Conservation (phyloP, 2,113 vertebrate species). For the Cyprinus carpio region DNA sequence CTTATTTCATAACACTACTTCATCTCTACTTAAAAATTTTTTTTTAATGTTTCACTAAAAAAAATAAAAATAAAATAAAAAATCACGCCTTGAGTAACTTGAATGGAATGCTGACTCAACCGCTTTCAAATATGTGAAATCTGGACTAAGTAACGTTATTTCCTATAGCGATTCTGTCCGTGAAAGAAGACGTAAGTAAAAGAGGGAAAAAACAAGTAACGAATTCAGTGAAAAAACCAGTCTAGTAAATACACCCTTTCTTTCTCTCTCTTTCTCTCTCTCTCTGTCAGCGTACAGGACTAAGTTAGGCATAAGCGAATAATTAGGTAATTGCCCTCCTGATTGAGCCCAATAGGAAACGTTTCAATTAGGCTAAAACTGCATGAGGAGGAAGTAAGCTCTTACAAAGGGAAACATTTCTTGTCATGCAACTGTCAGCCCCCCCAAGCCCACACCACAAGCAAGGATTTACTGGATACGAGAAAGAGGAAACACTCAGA, state of each 20-base stretch:
- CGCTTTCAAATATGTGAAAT: not conserved
- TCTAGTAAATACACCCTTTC: not conserved
- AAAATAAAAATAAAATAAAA: too few species aligned
- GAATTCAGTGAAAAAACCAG: not conserved
- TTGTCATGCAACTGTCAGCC: slow-evolving; percentile 98
- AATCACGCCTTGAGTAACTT: not conserved
- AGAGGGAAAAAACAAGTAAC: not conserved
- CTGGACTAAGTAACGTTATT: slow-evolving; percentile 4
- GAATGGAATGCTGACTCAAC: not conserved
- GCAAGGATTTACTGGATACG: slow-evolving; percentile 89
- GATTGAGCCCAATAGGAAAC: slow-evolving; percentile 99
- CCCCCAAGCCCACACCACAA: slow-evolving; percentile 84
- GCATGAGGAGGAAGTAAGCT: slow-evolving; percentile 92
- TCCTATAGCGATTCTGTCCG: not conserved
- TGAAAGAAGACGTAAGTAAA: not conserved
- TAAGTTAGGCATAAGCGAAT: slow-evolving; percentile 95
- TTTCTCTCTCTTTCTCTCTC: slow-evolving; percentile 35
- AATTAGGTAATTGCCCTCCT: slow-evolving; percentile 99
- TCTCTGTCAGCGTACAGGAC: slow-evolving; percentile 65
- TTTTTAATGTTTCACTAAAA: too few species aligned
- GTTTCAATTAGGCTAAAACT: slow-evolving; percentile 99
- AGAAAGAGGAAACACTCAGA: slow-evolving; percentile 79
- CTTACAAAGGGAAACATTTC: slow-evolving; percentile 99
- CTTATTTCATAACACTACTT: too few species aligned
- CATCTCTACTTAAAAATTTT: too few species aligned